Evolutionary conservation across 1,140 invertebrate genomes (phyloP), one percentile per base, ranked within the genome.

Genomic region (Sitodiplosis mosellana): DNA sequence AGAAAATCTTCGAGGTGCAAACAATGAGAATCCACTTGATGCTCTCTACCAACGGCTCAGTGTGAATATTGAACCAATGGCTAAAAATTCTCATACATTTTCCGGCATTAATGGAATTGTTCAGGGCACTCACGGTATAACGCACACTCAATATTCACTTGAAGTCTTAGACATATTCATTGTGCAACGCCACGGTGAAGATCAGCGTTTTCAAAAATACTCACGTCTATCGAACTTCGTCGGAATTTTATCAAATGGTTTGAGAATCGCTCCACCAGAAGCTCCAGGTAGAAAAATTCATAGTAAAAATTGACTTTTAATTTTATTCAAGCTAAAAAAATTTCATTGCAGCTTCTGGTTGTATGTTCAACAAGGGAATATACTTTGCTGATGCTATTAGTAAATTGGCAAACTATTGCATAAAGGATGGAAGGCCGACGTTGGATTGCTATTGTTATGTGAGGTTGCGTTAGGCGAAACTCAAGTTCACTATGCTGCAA

Each of bases 331-430:
- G n/a, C n/a, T n/a, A n/a, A n/a, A n/a, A n/a, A n/a, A n/a, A n/a
- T n/a, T n/a, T n/a, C n/a, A n/a, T n/a, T n/a, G n/a, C n/a, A n/a
- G n/a, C n/a, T n/a, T n/a, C 87, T 33, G 93, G 94, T 54, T 98
- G 97, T 68, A 98, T 98, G 95, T 99, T 99, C 67, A 20, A 20
- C 7, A 93, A 91, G 68, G 87, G 84, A 60, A 77, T 84, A 44
- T 98, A 98, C 65, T 97, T 98, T 69, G 93, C 94, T 4, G 94
- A 99, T 65, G 96, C 96, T 90, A 91, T 97, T 0, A 92, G 90
- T 1, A 99, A 99, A 65, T 96, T 91, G 1, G 94, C 94, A 1
- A 97, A 98, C 64, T 99, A 99, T 65, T 98, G 95, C 69, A 80
- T 75, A 53, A 85, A 91, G 2, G 78, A 72, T 44, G 67, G 67